Evolutionary conservation across 2,113 vertebrate species (phyloP).

Genomic region (Rutilus rutilus): DNA sequence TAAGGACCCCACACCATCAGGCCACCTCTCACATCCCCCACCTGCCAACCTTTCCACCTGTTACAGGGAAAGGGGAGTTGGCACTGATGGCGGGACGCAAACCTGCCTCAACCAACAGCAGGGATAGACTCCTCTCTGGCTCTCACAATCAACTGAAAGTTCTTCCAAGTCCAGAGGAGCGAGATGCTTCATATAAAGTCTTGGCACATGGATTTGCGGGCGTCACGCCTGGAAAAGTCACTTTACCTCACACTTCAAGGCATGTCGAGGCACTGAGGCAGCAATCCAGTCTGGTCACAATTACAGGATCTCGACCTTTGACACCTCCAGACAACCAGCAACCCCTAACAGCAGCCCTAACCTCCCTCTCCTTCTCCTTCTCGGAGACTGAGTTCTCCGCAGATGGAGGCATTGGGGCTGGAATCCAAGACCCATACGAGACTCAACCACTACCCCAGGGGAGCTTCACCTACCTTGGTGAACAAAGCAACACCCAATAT

Average conservation of each 20-base stretch:
- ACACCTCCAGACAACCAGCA: slow-evolving; percentile 56
- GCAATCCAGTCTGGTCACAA: slow-evolving; percentile 35
- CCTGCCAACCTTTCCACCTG: slow-evolving; percentile 45
- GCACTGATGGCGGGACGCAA: slow-evolving; percentile 17
- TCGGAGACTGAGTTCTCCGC: slow-evolving; percentile 54
- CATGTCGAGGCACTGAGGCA: not conserved
- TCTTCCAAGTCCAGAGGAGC: not conserved
- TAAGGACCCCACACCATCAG: slow-evolving; percentile 16
- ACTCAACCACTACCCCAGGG: not conserved
- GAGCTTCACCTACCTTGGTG: slow-evolving; percentile 25
- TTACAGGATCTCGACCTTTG: slow-evolving; percentile 48
- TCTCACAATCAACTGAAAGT: not conserved
- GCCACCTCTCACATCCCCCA: not conserved
- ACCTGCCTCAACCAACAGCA: not conserved
- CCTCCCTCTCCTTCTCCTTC: slow-evolving; percentile 42
- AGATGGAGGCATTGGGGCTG: slow-evolving; percentile 25
- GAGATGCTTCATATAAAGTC: not conserved
- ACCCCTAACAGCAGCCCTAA: slow-evolving; percentile 58
- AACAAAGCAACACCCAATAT: not conserved
- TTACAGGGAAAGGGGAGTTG: slow-evolving; percentile 64
- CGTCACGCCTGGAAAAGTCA: not conserved
- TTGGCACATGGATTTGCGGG: slow-evolving; percentile 19
- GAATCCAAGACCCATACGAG: slow-evolving; percentile 25
- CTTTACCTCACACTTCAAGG: not conserved
- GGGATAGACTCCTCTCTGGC: not conserved